Conservation (phyloP, 35 echinoderm and acorn worm species). For the Hemicentrotus pulcherrimus region DNA sequence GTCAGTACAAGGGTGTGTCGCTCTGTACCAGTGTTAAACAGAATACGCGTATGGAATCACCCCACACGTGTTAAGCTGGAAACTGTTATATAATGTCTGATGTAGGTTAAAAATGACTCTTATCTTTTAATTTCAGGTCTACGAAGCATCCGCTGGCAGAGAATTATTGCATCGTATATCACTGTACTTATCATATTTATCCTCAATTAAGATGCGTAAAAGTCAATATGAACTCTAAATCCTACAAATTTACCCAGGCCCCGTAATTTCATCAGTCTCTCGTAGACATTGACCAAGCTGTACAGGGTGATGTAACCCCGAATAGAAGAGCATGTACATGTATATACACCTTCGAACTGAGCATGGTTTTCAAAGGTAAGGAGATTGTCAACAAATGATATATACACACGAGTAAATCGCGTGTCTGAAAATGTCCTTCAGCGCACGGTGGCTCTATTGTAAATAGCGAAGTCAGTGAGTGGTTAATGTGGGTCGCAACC, state of each 20-base stretch:
- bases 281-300: neutral
- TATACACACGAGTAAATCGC: neutral
- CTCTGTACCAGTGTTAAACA: neutral
- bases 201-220: too few relatives aligned
- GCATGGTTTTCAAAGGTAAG: neutral
- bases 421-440: slow-evolving; percentile 31
- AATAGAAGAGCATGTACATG: too few relatives aligned
- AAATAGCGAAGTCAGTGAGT: neutral
- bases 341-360: neutral
- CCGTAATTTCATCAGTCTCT: too few relatives aligned
- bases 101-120: too few relatives aligned
- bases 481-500: neutral
- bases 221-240: too few relatives aligned
- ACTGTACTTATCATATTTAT: too few relatives aligned
- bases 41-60: neutral
- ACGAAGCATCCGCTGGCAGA: too few relatives aligned
- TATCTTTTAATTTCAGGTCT: too few relatives aligned
- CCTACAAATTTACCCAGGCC: too few relatives aligned
- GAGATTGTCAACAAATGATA: neutral
- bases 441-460: neutral
- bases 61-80: neutral
- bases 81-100: neutral
- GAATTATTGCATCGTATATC: too few relatives aligned
- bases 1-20: neutral
- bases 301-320: too few relatives aligned